A percentile compares a stretch with the other conserved stretches of the same genome.
These are phyloP conservation scores for Falco naumanni DNA, from an alignment of 2,797 vertebrate genomes.

Conservation along the genomic window DNA sequence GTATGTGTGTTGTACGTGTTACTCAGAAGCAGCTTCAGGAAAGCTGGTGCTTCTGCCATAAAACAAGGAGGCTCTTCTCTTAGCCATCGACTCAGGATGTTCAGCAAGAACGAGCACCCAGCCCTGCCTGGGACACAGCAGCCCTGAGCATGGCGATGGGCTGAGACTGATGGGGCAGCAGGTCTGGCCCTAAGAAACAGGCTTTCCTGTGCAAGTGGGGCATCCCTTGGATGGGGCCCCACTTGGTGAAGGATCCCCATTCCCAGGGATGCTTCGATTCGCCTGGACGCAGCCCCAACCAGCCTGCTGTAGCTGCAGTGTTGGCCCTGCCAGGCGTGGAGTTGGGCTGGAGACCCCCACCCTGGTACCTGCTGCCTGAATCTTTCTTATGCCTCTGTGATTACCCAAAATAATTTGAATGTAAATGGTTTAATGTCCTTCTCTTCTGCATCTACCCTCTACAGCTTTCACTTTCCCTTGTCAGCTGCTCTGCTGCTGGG, in stretches of 20 bases:
- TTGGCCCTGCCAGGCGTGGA: fast-evolving
- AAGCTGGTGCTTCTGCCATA: background rate
- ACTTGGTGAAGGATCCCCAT: too few relatives aligned
- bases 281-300: fast-evolving
- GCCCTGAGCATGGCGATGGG: background rate
- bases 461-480: background rate
- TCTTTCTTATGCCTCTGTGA: background rate
- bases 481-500: background rate
- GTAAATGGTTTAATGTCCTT: background rate
- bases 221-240: fast-evolving
- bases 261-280: background rate
- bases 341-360: background rate
- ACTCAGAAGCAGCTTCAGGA: background rate
- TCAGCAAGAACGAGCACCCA: background rate
- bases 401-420: background rate
- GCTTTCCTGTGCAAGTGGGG: fast-evolving
- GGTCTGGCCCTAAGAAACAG: background rate
- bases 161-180: background rate
- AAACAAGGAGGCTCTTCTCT: background rate
- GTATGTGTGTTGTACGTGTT: fast-evolving
- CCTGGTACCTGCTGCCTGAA: background rate
- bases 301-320: background rate
- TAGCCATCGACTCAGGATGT: background rate
- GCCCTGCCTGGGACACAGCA: background rate
- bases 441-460: background rate